A percentile compares a stretch with the other conserved stretches of the same genome.
Conservation (phyloP, 1,140 invertebrate species). For the Drosophila mauritiana region DNA sequence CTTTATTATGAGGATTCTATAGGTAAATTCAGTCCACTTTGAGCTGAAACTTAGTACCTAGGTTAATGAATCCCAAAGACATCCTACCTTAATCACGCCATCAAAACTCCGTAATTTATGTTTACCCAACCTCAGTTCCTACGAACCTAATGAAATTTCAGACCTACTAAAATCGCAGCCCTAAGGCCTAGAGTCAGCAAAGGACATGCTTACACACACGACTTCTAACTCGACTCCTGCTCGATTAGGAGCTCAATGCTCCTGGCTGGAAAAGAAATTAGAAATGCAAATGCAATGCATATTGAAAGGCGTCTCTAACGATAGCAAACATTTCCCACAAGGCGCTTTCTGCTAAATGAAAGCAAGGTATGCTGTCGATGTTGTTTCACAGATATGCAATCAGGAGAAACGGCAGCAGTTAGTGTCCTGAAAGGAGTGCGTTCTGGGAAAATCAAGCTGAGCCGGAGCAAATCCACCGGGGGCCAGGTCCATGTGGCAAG, state of each 20-base stretch:
- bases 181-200: background rate
- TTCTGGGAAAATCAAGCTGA: conserved; percentile 12
- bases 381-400: conserved; percentile 51
- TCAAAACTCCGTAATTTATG: background rate
- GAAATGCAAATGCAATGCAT: conserved; percentile 61
- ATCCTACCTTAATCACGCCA: background rate
- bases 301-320: conserved; percentile 41
- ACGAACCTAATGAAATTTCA: background rate
- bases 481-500: conserved; percentile 21
- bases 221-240: conserved; percentile 15
- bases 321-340: conserved; percentile 53
- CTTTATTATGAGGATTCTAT: too few relatives aligned
- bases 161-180: background rate
- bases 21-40: too few relatives aligned
- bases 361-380: conserved; percentile 29
- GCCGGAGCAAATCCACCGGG: conserved; percentile 11
- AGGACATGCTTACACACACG: background rate
- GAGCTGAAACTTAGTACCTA: too few relatives aligned
- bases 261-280: conserved; percentile 41
- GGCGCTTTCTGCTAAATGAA: conserved; percentile 46
- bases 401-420: conserved; percentile 26
- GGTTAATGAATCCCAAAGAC: too few relatives aligned
- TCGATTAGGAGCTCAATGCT: conserved; percentile 23
- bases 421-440: conserved; percentile 13
- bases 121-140: background rate